Conservation (phyloP, 2,888 invertebrate genomes). For the Oligia strigilis region DNA sequence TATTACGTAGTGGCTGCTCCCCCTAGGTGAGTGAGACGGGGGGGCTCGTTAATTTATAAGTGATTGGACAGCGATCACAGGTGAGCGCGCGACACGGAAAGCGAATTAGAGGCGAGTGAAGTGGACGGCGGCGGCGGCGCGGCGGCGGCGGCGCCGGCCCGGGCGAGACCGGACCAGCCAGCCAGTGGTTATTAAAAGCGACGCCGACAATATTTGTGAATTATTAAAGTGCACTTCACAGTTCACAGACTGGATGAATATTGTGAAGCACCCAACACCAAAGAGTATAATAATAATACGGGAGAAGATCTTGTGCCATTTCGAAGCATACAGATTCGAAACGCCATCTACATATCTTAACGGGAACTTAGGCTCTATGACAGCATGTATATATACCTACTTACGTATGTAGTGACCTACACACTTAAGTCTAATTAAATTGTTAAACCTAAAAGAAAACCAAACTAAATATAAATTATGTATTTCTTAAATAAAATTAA, state of each 20-base stretch:
- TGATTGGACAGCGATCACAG: slow-evolving; percentile 45
- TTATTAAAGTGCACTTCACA: slow-evolving; percentile 7
- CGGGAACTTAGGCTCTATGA: too few species aligned
- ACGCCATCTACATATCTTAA: too few species aligned
- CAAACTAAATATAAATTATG: too few species aligned
- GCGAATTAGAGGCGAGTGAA: slow-evolving; percentile 38
- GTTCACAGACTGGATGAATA: slow-evolving; percentile 1
- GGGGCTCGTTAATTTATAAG: slow-evolving; percentile 41
- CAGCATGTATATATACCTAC: too few species aligned
- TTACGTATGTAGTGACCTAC: too few species aligned
- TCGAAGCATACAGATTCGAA: too few species aligned
- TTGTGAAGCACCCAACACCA: neutral
- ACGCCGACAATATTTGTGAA: neutral
- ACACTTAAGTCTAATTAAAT: too few species aligned
- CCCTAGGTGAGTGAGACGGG: neutral
- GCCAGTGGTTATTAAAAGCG: neutral
- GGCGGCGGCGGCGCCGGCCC: too few species aligned
- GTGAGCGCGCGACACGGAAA: slow-evolving; percentile 44
- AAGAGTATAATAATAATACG: too few species aligned
- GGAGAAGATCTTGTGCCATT: too few species aligned
- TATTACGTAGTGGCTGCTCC: slow-evolving; percentile 16
- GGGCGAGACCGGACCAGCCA: neutral
- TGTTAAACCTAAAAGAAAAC: too few species aligned
- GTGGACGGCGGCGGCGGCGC: neutral
- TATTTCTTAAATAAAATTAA: too few species aligned